phyloP scores from a whole-genome alignment of 2,888 invertebrate species.

The Octonoba sinensis region DNA sequence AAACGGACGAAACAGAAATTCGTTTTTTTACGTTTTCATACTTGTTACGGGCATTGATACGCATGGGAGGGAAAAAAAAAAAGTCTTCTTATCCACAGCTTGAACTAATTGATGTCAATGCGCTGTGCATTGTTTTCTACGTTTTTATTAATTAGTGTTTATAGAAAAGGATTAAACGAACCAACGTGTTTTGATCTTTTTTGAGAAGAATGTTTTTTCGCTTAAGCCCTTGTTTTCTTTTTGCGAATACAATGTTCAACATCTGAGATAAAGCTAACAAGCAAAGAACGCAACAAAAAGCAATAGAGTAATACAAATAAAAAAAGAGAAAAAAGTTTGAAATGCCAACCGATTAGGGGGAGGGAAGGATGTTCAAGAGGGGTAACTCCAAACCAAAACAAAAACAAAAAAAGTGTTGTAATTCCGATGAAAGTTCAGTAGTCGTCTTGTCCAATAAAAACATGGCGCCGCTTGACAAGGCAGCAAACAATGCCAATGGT shows the following conservation, averaged over 20 bases:
- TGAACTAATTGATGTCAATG: no score
- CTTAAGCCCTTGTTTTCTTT: slow-evolving; percentile 28
- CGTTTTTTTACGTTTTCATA: no score
- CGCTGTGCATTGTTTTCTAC: slow-evolving; percentile 17
- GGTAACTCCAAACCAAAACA: slow-evolving; percentile 7
- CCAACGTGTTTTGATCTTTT: neutral
- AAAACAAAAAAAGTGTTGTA: slow-evolving; percentile 32
- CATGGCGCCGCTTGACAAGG: slow-evolving; percentile 46
- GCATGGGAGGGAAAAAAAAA: neutral
- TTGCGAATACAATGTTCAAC: slow-evolving; percentile 26
- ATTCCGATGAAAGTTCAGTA: slow-evolving; percentile 54
- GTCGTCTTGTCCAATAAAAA: slow-evolving; percentile 51
- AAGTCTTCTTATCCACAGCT: neutral
- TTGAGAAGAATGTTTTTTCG: slow-evolving; percentile 20
- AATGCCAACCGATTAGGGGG: slow-evolving; percentile 13
- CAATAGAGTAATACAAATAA: neutral
- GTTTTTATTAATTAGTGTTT: slow-evolving; percentile 29
- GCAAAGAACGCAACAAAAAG: slow-evolving; percentile 1
- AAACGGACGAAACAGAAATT: no score
- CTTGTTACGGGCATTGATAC: neutral
- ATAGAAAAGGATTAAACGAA: slow-evolving; percentile 12
- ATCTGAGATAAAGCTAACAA: slow-evolving; percentile 26
- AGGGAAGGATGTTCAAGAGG: slow-evolving; percentile 25
- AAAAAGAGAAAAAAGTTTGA: slow-evolving; percentile 20
- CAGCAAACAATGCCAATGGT: slow-evolving; percentile 39